Conservation (phyloP, 2,113 vertebrate species). For the Microcebus ravelobensis region DNA sequence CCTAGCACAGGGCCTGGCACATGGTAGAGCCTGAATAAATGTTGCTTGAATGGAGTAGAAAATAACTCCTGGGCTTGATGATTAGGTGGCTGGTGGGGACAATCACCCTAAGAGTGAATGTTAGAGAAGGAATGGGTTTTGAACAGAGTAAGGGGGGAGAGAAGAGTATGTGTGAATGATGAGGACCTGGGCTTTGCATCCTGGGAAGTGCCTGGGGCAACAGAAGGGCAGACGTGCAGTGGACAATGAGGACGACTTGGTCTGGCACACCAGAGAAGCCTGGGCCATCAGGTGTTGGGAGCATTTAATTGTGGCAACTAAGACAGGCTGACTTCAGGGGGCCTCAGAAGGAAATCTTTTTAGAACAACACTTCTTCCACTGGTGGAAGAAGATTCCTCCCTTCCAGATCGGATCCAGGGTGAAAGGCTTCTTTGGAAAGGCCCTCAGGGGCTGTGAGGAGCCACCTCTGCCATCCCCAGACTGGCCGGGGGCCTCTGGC, state of each 20-base stretch:
- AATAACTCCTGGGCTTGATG: background rate
- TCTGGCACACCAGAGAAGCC: background rate
- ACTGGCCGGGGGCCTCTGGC: background rate
- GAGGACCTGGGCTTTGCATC: background rate
- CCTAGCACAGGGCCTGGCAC: background rate
- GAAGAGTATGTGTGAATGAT: background rate
- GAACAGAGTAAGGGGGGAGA: background rate
- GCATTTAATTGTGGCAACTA: background rate
- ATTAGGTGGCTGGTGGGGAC: background rate
- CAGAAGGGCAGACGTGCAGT: background rate
- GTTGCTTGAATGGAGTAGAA: background rate
- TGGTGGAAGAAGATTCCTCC: background rate
- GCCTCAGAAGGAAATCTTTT: background rate
- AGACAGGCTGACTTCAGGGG: background rate
- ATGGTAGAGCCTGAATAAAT: background rate
- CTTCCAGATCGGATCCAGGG: background rate
- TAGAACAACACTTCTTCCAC: too few relatives aligned
- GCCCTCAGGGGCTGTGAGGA: background rate
- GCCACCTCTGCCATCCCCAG: background rate
- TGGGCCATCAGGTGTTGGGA: background rate
- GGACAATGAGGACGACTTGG: background rate
- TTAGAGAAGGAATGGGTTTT: background rate
- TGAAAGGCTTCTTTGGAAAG: background rate
- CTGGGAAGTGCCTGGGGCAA: background rate
- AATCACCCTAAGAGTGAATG: too few relatives aligned